Conservation (phyloP, 2,113 vertebrate species). For the Paraplagusia blochii region DNA sequence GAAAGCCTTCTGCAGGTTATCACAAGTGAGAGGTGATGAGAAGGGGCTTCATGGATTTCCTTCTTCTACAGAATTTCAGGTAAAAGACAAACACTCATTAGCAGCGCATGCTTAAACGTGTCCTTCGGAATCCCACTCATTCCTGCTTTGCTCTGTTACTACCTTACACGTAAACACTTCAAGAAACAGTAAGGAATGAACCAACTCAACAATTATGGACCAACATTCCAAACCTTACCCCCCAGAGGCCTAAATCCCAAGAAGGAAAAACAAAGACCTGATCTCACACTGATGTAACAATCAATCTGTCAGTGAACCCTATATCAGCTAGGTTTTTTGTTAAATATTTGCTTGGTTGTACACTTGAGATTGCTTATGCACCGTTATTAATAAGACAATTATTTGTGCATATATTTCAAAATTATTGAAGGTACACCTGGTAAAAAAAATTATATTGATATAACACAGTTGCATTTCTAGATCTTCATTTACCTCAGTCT, state of each 20-base stretch:
- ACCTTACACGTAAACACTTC: conserved; percentile 15
- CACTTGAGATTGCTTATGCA: neutral
- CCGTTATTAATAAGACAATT: neutral
- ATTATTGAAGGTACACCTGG: no score
- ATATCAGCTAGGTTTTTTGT: conserved; percentile 41
- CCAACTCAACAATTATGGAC: conserved; percentile 53
- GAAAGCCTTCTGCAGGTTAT: conserved; percentile 52
- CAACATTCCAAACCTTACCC: conserved; percentile 18
- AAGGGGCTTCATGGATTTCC: conserved; percentile 3
- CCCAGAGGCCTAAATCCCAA: conserved; percentile 38
- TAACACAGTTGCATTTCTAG: no score
- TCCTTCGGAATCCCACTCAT: conserved; percentile 65
- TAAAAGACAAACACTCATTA: conserved; percentile 39
- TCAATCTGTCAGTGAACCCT: conserved; percentile 43
- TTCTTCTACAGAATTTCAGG: conserved; percentile 26
- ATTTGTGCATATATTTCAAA: neutral
- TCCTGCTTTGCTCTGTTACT: conserved; percentile 34
- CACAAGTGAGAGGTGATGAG: conserved; percentile 29
- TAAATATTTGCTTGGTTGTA: neutral
- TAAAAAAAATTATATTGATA: no score
- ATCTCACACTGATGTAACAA: conserved; percentile 20
- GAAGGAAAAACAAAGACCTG: conserved; percentile 32
- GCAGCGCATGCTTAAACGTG: conserved; percentile 56
- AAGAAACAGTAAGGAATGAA: conserved; percentile 37
- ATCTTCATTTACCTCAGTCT: no score